Evolutionary conservation across 2,113 vertebrate species (phyloP).

Genomic region (Hirundichthys speculiger): DNA sequence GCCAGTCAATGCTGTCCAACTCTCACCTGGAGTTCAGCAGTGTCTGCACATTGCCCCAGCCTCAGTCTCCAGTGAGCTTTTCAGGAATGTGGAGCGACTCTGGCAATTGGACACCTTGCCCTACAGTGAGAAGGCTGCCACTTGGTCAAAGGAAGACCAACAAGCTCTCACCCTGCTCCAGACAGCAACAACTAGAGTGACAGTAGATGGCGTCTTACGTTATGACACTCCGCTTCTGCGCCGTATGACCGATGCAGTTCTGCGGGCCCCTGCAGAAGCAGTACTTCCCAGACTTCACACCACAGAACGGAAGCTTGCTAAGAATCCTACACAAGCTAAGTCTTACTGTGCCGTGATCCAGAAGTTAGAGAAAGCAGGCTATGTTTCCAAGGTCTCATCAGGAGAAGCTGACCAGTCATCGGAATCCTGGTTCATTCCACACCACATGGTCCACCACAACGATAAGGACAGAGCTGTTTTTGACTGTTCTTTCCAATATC

Average conservation of each 20-base stretch:
- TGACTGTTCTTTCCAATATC: background rate
- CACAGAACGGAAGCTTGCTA: constrained; percentile 2
- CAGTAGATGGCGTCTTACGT: background rate
- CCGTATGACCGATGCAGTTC: background rate
- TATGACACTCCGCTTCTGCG: constrained; percentile 19
- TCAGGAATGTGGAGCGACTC: too few relatives aligned
- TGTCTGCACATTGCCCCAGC: too few relatives aligned
- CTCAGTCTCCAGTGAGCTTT: too few relatives aligned
- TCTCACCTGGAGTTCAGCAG: too few relatives aligned
- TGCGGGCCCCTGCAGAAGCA: background rate
- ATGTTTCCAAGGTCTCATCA: background rate
- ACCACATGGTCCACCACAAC: background rate
- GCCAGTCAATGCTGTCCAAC: too few relatives aligned
- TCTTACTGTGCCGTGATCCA: background rate
- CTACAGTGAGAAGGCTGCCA: background rate
- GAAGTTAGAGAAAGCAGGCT: background rate
- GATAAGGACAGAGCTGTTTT: background rate
- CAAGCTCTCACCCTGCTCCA: background rate
- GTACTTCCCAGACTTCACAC: constrained; percentile 6
- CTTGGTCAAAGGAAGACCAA: background rate
- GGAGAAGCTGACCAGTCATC: background rate
- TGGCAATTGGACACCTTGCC: too few relatives aligned
- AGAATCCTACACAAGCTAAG: background rate
- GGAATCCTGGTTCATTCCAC: background rate
- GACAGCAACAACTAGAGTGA: background rate